Conservation (phyloP, 64 coral and sea anemone genomes). For the Stichodactyla helianthus region DNA sequence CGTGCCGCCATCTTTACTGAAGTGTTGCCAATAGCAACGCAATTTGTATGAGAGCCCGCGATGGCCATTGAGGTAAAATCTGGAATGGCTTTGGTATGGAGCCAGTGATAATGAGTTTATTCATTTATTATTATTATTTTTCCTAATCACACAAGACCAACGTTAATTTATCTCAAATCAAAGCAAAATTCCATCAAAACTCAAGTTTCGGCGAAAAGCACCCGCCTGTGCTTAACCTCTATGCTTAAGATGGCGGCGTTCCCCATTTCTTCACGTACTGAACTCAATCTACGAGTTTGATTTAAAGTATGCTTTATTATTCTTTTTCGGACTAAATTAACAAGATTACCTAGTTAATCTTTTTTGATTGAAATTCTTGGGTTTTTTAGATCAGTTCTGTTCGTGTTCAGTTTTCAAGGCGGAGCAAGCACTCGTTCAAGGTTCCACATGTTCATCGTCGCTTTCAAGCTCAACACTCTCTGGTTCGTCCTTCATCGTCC, state of each 20-base stretch:
- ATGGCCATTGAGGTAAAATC: background rate
- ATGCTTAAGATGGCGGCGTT: too few species aligned
- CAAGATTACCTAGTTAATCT: background rate
- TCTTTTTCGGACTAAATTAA: background rate
- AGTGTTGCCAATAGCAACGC: slow-evolving; percentile 11
- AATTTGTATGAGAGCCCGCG: background rate
- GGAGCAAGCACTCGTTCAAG: background rate
- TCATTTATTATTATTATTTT: too few species aligned
- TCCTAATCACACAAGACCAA: too few species aligned
- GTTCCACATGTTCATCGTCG: background rate
- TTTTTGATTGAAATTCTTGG: background rate
- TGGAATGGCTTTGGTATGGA: too few species aligned
- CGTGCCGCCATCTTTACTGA: slow-evolving; percentile 1
- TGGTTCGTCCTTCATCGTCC: background rate
- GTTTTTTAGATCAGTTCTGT: background rate
- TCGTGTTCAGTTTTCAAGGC: background rate
- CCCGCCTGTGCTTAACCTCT: too few species aligned
- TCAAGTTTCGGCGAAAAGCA: too few species aligned
- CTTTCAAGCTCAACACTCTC: background rate
- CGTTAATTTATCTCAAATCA: too few species aligned
- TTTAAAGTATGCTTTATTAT: background rate
- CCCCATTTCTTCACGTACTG: background rate
- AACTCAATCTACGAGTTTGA: background rate
- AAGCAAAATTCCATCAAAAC: too few species aligned
- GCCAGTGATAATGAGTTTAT: too few species aligned